Base-by-base conservation (phyloP, 2,888 invertebrate species). In the Cantharis flavilabris region DNA sequence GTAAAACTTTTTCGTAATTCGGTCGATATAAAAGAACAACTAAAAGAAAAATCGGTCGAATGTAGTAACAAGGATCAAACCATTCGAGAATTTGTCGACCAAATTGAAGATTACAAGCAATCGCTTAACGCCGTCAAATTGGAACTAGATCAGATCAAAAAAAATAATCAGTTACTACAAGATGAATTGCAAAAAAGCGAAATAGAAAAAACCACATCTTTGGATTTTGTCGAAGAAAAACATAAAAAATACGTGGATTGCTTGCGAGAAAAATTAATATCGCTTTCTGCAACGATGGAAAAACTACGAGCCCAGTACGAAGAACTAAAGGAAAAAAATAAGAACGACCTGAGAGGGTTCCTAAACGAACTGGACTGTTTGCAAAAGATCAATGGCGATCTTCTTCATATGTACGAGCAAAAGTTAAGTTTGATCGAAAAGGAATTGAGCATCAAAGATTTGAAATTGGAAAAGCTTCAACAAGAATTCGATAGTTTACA, bases 1-100 rank as follows among this genome's bases (percentile, higher is more conserved):
- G 63, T 71, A 4, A 82, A 82, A 73, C 71, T 81, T 9, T 81
- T 80, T 62, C 79, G 70, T 70, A 75, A 67, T 49, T 18, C 69
- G 9, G 79, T 75, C 73, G 79, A 84, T 73, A 69, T 82, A 16
- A 90, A 91, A 72, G 88, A 86, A 11, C 14, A 28, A 14, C 81
- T 90, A n/a, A 88, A 89, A 80, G 90, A 90, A 76, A 91, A 91
- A 85, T 86, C 86, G 75, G 89, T 90, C 18, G 91, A 91, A 85
- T 90, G 90, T 78, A 88, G 89, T 78, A 89, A 89, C 80, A 91
- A 91, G 86, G 90, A 90, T 79, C 87, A 88, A 72, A 87, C 87
- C 49, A 89, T 91, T 69, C 88, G 88, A 79, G 90, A 90, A 76
- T 87, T 90, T 75, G 84, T 87, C 0, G 89, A 88, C 70, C 90